Conservation (phyloP, 2,888 invertebrate genomes). For the Acleris cristana region DNA sequence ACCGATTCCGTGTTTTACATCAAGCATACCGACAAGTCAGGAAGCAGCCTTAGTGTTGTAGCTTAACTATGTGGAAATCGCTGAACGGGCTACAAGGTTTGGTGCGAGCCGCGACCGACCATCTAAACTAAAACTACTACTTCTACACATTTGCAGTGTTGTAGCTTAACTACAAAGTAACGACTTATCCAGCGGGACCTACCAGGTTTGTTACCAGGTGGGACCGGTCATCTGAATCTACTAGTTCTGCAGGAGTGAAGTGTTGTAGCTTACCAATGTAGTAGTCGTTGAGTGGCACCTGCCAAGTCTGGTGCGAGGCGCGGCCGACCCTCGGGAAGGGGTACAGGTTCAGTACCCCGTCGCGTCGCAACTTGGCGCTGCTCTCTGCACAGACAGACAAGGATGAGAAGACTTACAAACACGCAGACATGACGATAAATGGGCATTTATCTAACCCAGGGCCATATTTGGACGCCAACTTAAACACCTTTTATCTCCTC, state of each 20-base stretch:
- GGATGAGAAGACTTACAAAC: not conserved
- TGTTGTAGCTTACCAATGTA: slow-evolving; percentile 68
- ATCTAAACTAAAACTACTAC: slow-evolving; percentile 47
- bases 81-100: slow-evolving; percentile 79
- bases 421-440: not conserved
- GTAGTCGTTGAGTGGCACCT: slow-evolving; percentile 75
- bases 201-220: too few species aligned
- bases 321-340: slow-evolving; percentile 86
- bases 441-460: not conserved
- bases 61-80: slow-evolving; percentile 75
- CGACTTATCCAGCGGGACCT: too few species aligned
- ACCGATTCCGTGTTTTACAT: too few species aligned
- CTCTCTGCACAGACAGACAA: slow-evolving; percentile 55
- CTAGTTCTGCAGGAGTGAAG: not conserved
- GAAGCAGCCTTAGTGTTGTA: not conserved
- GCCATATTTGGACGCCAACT: too few species aligned
- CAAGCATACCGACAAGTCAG: too few species aligned
- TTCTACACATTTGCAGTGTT: too few species aligned
- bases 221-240: too few species aligned
- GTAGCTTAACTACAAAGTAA: too few species aligned
- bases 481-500: too few species aligned
- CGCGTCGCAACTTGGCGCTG: slow-evolving; percentile 75
- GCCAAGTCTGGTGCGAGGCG: slow-evolving; percentile 74
- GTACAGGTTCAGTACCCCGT: slow-evolving; percentile 83
- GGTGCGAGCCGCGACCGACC: slow-evolving; percentile 80